Evolutionary conservation across 1,140 invertebrate species (phyloP).

Genomic region (Drosophila navojoa): DNA sequence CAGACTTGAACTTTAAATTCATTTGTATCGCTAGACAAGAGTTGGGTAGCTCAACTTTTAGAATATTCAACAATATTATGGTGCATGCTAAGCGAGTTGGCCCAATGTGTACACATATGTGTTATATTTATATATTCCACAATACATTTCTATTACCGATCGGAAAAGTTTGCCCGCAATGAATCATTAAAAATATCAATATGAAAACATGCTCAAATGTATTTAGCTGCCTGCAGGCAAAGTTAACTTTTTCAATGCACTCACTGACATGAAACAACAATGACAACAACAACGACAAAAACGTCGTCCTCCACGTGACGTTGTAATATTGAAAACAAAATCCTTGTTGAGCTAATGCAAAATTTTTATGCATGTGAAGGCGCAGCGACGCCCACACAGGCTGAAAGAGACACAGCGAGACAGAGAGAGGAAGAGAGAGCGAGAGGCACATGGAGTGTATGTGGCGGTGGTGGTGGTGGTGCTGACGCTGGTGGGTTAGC

Average conservation of each 20-base stretch:
- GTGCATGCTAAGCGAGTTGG: not conserved
- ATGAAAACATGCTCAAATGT: constrained; percentile 22
- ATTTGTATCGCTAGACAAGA: not conserved
- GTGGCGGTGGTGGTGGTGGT: not conserved
- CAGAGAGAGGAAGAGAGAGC: not conserved
- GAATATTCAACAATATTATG: not conserved
- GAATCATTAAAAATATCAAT: constrained; percentile 24
- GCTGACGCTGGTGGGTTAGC: not conserved
- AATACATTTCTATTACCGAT: constrained; percentile 15
- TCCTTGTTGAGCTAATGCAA: constrained; percentile 71
- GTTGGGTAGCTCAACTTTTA: no score
- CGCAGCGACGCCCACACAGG: not conserved
- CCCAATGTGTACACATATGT: not conserved
- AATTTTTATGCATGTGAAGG: constrained; percentile 43
- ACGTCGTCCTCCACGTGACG: constrained; percentile 23
- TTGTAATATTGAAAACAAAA: constrained; percentile 65
- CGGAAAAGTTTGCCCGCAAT: constrained; percentile 12
- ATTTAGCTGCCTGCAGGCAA: constrained; percentile 25
- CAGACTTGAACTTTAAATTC: not conserved
- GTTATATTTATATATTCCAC: not conserved
- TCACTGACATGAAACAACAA: not conserved
- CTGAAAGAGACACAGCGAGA: not conserved
- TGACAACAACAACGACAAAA: constrained; percentile 15
- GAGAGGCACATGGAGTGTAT: not conserved
- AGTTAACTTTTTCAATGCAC: constrained; percentile 31